Evolutionary conservation across 1,140 invertebrate genomes (phyloP), one percentile per base, ranked within the genome.

Genomic region (Bombus haemorrhoidalis): DNA sequence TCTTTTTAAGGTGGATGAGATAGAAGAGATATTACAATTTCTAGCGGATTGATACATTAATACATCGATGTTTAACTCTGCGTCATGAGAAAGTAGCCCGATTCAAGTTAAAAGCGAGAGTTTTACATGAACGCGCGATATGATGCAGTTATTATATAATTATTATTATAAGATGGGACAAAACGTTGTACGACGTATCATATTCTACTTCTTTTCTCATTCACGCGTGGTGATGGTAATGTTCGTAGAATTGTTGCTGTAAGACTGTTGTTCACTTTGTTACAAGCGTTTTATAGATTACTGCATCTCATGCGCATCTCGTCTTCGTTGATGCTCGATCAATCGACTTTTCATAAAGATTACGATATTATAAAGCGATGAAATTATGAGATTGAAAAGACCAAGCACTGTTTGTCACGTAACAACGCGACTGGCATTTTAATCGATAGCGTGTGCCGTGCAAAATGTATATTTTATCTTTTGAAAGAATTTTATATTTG

Each of bases 221-320:
- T 41, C 3, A 41, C 3, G 39, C 28, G 18, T 41, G 22, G 18
- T n/a, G 28, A 13, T 43, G 39, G n/a, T 53, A 22, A 25, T 64
- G 37, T 43, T 66, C 41, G 77, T 47, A 3, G 25, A 83, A 83
- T 68, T 66, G 34, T 79, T 64, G 18, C 41, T 80, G 59, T 71
- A 79, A 69, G 66, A 47, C n/a, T 81, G 47, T 73, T 81, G 22
- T 10, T 64, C 32, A 43, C n/a, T 47, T 72, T 53, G 32, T 64
- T 72, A 72, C 57, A 2, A 6, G 18, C 39, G 5, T 53, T 47
- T 62, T 25, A 15, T 13, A 22, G 34, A 15, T 37, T 43, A 22
- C 39, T 37, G 8, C 47, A 8, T 73, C 25, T 39, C 62, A 41
- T 5, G 22, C n/a, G 28, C 39, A n/a, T 62, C n/a, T 18, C 39